Conservation (phyloP, 2,797 vertebrate genomes). For the Squalus acanthias region DNA sequence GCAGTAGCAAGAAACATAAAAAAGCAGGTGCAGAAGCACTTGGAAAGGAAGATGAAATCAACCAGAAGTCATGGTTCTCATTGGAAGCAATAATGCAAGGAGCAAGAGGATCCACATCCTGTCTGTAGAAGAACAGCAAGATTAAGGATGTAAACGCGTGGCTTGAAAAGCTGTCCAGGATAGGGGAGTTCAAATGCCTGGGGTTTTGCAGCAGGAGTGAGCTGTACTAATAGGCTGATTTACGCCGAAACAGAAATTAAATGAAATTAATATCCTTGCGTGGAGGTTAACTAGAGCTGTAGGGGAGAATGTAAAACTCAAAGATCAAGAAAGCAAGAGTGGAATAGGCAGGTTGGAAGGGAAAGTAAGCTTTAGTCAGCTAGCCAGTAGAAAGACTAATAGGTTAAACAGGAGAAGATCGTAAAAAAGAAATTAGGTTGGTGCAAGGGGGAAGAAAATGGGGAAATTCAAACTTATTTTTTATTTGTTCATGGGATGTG, state of each 20-base stretch:
- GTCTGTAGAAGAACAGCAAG: background rate
- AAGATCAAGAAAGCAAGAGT: background rate
- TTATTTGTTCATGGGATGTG: no score
- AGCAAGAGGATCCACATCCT: background rate
- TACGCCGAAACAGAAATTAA: background rate
- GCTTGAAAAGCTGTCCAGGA: background rate
- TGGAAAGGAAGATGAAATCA: background rate
- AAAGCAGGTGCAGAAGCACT: background rate
- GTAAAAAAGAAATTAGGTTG: background rate
- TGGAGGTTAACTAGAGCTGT: background rate
- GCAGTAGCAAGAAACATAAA: background rate
- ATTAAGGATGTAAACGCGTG: no score
- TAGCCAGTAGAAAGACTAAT: background rate
- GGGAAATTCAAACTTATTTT: background rate
- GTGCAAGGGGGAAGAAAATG: background rate
- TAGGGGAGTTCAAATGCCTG: background rate
- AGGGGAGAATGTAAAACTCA: background rate
- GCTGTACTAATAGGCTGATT: background rate
- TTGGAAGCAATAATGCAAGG: background rate
- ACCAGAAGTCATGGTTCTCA: background rate
- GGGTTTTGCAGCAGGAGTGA: background rate
- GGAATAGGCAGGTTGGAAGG: background rate
- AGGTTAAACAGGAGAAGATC: background rate
- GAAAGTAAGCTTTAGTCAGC: background rate
- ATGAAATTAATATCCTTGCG: background rate